Evolutionary conservation across 2,113 vertebrate species (phyloP), one percentile per base, ranked within the genome.

Genomic region (Nothoprocta perdicaria): DNA sequence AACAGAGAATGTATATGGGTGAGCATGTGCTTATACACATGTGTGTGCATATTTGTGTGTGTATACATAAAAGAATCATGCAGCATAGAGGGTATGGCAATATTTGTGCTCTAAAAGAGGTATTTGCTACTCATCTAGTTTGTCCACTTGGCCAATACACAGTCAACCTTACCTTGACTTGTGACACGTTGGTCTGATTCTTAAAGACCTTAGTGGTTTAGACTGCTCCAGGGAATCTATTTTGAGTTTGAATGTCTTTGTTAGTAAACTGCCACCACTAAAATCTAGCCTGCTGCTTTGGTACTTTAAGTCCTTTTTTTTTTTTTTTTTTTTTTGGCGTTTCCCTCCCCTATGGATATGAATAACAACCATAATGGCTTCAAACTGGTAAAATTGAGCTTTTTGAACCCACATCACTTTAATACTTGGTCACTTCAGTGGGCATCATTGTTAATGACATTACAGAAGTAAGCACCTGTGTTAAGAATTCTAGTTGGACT

Each of bases 361-460:
- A 38, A 38, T 8, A 38, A 38, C 7, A 38, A 38, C 35, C 35
- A 38, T 38, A 38, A 38, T 38, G 35, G 35, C 35, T 38, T 38
- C 35, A 38, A 38, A 38, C 60, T 60, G 65, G 35, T 60, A 55
- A 58, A 60, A 77, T 63, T 27, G 73, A 91, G 61, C 58, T 88
- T 91, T 55, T 94, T 66, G 86, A 83, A 77, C 90, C 43, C 43
- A 14, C 15, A 33, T 90, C 82, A 50, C 48, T 92, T 89, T 85
- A 55, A 77, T 85, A 33, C 38, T 78, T 90, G 74, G 46, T 66
- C 80, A n/a, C 67, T 10, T 91, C 58, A 80, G 2, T 22, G 89
- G 88, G n/a, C 50, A 38, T 80, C 11, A 3, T 71, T 77, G 29
- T 89, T 88, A 88, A 57, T 74, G 35, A 35, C 61, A 53, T 73